Conservation (phyloP, 2,888 invertebrate genomes). For the Drosophila mimetica region DNA sequence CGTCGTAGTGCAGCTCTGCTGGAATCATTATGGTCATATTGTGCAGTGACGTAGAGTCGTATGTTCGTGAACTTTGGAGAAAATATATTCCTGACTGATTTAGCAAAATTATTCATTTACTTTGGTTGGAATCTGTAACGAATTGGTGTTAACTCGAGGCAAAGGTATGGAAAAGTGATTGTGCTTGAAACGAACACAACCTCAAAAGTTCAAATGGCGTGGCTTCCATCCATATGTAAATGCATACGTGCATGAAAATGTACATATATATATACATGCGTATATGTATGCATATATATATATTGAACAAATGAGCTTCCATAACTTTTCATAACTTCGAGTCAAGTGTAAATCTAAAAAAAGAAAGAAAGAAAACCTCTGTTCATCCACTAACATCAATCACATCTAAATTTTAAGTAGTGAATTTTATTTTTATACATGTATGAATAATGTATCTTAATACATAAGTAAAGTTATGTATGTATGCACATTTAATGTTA, state of each 20-base stretch:
- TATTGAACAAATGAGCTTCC: slow-evolving; percentile 6
- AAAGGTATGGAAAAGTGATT: slow-evolving; percentile 17
- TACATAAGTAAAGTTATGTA: background rate
- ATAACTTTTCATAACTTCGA: background rate
- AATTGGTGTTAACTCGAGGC: background rate
- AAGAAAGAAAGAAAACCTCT: no score
- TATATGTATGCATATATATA: background rate
- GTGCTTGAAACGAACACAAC: slow-evolving; percentile 46
- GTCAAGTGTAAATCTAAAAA: no score
- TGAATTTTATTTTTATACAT: background rate
- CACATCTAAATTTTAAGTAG: background rate
- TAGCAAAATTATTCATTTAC: slow-evolving; percentile 14
- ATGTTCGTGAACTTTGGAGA: slow-evolving; percentile 12
- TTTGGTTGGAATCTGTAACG: slow-evolving; percentile 8
- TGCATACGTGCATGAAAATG: slow-evolving; percentile 18
- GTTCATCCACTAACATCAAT: background rate
- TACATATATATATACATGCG: slow-evolving; percentile 12
- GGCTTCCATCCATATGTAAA: slow-evolving; percentile 53
- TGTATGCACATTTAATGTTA: slow-evolving; percentile 3
- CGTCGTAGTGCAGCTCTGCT: background rate
- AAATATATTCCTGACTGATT: slow-evolving; percentile 17
- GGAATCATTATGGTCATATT: slow-evolving; percentile 18
- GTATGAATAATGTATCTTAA: slow-evolving; percentile 1
- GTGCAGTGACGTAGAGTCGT: slow-evolving; percentile 19
- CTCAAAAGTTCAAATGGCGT: slow-evolving; percentile 68